These are phyloP conservation scores for Drosophila subpulchrella DNA, from an alignment of 1,140 invertebrate species.

Conservation along the genomic window DNA sequence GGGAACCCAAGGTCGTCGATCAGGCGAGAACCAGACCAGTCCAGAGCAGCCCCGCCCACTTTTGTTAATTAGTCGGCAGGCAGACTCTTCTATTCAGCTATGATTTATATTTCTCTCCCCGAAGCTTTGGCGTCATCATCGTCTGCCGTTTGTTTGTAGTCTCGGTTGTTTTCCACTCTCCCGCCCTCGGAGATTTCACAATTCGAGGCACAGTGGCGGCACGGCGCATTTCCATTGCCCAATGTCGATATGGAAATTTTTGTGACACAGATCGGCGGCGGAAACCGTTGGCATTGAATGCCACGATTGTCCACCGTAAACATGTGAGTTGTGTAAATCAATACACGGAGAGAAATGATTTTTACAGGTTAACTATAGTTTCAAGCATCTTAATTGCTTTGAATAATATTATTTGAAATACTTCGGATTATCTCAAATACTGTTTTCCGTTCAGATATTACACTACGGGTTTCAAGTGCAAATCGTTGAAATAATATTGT, in stretches of 20 bases:
- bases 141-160: conserved; percentile 7
- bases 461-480: neutral
- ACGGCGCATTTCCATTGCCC: conserved; percentile 44
- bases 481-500: neutral
- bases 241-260: conserved; percentile 67
- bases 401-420: too few species aligned
- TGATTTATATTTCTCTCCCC: conserved; percentile 34
- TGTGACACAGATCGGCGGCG: conserved; percentile 62
- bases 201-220: conserved; percentile 17
- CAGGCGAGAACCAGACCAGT: conserved; percentile 27
- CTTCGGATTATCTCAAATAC: too few species aligned
- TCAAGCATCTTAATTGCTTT: too few species aligned
- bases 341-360: conserved; percentile 15
- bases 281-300: conserved; percentile 62
- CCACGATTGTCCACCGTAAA: conserved; percentile 19
- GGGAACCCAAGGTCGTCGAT: conserved; percentile 30
- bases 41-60: conserved; percentile 29
- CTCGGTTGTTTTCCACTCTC: conserved; percentile 21
- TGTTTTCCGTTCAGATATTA: too few species aligned
- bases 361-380: neutral
- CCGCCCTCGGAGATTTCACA: conserved; percentile 54
- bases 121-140: conserved; percentile 40
- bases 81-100: conserved; percentile 25
- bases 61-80: conserved; percentile 33
- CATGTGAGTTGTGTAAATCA: conserved; percentile 38